A percentile compares a stretch with the other conserved stretches of the same genome.
phyloP scores from a whole-genome alignment of 2,888 invertebrate genomes.

The Hirudinaria manillensis region DNA sequence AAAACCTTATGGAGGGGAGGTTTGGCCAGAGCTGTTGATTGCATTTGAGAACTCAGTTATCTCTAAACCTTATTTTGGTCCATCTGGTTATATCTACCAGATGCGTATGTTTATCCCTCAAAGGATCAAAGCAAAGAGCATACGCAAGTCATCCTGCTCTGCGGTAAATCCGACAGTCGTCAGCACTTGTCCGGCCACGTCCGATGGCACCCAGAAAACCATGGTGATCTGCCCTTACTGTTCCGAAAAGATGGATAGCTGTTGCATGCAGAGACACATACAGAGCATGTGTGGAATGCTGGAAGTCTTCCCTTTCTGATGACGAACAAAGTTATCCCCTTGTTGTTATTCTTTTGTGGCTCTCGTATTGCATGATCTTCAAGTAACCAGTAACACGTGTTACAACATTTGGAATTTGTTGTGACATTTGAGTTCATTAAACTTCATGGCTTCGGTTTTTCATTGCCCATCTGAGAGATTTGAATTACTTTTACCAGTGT shows the following conservation, averaged over 20 bases:
- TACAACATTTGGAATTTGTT: neutral
- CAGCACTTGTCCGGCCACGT: neutral
- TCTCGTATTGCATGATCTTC: neutral
- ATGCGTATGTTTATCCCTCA: no score
- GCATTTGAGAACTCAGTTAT: no score
- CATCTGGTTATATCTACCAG: no score
- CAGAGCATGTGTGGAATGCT: conserved; percentile 13
- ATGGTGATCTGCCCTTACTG: conserved; percentile 22
- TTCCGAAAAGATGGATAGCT: conserved; percentile 9
- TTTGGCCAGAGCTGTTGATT: neutral
- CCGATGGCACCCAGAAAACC: conserved; percentile 8
- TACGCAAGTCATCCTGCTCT: neutral
- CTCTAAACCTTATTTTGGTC: no score
- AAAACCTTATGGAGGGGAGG: conserved; percentile 6
- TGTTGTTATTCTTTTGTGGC: neutral
- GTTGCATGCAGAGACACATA: conserved; percentile 7
- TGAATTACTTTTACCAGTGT: no score
- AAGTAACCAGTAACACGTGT: neutral
- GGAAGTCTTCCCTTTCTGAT: neutral
- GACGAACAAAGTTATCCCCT: neutral
- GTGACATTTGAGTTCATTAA: neutral
- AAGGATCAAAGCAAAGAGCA: no score
- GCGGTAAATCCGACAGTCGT: neutral
- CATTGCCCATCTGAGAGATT: neutral
- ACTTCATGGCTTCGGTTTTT: neutral